These are phyloP conservation scores for Peucedramus taeniatus DNA, from an alignment of 2,113 vertebrate species.

Conservation along the genomic window DNA sequence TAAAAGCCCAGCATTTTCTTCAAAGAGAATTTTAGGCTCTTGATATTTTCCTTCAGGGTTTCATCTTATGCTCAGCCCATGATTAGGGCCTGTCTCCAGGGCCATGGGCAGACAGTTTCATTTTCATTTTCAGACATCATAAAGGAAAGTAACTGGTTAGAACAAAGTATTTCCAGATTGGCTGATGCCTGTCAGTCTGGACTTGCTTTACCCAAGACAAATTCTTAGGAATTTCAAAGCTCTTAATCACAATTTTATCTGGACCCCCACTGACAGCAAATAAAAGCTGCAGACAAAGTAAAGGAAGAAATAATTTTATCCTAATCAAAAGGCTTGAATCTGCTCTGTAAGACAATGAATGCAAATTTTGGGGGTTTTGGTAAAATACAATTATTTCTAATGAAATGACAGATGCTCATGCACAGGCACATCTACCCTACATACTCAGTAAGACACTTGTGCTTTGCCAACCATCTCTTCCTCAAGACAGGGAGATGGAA, in stretches of 20 bases:
- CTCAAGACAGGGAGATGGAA: not conserved
- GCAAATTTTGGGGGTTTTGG: not conserved
- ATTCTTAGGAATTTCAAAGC: not conserved
- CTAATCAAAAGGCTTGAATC: not conserved
- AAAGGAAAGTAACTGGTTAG: not conserved
- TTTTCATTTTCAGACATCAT: not conserved
- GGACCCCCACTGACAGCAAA: not conserved
- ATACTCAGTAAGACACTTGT: not conserved
- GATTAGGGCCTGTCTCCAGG: not conserved
- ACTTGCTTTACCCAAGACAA: not conserved
- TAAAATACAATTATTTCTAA: not conserved
- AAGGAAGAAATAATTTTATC: not conserved
- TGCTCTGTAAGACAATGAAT: not conserved
- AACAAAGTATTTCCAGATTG: not conserved
- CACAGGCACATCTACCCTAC: not conserved
- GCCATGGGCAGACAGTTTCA: not conserved
- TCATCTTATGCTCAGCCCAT: not conserved
- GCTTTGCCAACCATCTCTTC: not conserved
- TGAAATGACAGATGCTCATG: not conserved
- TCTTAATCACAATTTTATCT: not conserved
- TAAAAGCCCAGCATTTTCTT: not conserved
- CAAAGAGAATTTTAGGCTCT: constrained; percentile 1
- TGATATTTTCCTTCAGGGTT: not conserved
- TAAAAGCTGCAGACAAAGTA: not conserved
- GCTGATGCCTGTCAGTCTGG: not conserved